phyloP scores from a whole-genome alignment of 2,113 vertebrate genomes.

The Catharus bicknelli region DNA sequence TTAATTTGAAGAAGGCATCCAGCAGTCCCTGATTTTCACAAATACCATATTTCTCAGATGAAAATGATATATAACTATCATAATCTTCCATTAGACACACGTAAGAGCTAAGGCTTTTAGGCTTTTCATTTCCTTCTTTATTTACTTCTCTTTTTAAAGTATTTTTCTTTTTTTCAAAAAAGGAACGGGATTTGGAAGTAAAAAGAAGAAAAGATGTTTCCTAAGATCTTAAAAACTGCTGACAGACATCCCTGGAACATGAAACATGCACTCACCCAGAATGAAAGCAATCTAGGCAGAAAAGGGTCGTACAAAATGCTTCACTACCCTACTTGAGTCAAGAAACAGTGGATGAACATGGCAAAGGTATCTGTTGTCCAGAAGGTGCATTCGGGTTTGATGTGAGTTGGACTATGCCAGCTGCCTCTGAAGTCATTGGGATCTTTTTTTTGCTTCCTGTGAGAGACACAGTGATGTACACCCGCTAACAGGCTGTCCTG shows the following conservation, averaged over 20 bases:
- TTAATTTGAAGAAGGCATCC: neutral
- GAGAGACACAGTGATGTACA: neutral
- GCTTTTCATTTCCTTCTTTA: neutral
- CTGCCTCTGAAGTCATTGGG: neutral
- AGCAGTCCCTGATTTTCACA: neutral
- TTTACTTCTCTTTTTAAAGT: fast-evolving
- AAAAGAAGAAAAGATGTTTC: neutral
- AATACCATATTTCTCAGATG: neutral
- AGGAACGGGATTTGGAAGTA: neutral
- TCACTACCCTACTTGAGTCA: neutral
- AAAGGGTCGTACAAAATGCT: neutral
- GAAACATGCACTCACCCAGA: neutral
- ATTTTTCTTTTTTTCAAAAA: neutral
- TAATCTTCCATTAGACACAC: neutral
- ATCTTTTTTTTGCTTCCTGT: neutral
- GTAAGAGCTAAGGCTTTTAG: neutral
- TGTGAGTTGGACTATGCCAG: neutral
- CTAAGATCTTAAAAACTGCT: neutral
- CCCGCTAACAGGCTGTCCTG: neutral
- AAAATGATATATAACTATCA: neutral
- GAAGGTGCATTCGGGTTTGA: neutral
- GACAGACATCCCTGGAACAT: neutral
- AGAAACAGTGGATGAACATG: neutral
- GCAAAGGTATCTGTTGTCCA: neutral
- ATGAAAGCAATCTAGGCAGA: neutral